Base-by-base conservation (phyloP, 1,140 invertebrate genomes). In the Diabrotica virgifera region DNA sequence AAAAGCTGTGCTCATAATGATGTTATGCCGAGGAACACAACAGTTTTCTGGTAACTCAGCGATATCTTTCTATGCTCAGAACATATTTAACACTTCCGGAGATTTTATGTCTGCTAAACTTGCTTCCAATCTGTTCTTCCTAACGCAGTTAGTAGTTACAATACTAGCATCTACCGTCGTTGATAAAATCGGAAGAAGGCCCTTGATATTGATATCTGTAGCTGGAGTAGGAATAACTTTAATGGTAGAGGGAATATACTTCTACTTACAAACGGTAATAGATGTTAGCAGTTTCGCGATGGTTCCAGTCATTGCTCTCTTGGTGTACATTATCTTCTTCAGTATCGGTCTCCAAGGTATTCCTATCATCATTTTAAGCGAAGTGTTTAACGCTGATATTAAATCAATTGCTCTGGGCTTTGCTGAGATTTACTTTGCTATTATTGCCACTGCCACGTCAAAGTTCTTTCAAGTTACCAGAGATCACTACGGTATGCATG, bases 1-100 rank as follows among this genome's bases (percentile, higher is more conserved):
- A 37, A 85, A 83, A 64, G 88, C 87, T 0, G 77, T 24, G 4
- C 24, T 24, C 24, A 24, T 24, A 24, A 24, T 24, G 24, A 24
- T 24, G 24, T 58, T 36, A n/a, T 58, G 36, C 38, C n/a, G n/a
- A 59, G 81, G 88, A 6, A 87, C 90, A 50, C 90, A 93, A 75
- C 89, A 92, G 73, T 83, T 92, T 40, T 89, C 86, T 62, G 89
- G 90, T 0, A 87, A 90, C 11, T 89, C 89, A 55, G 88, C 87
- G 3, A 83, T 93, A 14, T 85, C 88, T 70, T 88, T 89, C 40
- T 92, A 92, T 72, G 84, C 89, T 13, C 87, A 90, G 62, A 86
- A 87, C 56, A 91, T 94, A 67, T 86, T 93, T 66, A 82, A 84
- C 11, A 78, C 81, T 24, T 84, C 83, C 8, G 83, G 85, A 52